A percentile compares a stretch with the other conserved stretches of the same genome.
Conservation (phyloP, 1,140 invertebrate genomes). For the Leptinotarsa texana region DNA sequence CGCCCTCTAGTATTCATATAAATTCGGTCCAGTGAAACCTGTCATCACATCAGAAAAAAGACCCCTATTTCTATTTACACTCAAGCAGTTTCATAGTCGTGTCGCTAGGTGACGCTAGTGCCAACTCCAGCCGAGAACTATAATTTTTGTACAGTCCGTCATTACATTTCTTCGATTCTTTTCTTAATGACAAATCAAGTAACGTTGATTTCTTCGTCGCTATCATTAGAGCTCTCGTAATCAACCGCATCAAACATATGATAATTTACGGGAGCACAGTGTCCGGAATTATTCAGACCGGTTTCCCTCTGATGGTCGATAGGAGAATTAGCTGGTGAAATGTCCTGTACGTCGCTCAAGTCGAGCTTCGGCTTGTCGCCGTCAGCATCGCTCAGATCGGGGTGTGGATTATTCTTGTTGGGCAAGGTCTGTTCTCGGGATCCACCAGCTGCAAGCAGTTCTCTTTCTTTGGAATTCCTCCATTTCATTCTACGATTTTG, state of each 20-base stretch:
- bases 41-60: too few species aligned
- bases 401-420: slow-evolving; percentile 96
- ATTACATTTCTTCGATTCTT: not conserved
- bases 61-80: too few species aligned
- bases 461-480: slow-evolving; percentile 96
- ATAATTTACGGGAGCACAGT: slow-evolving; percentile 36
- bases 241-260: slow-evolving; percentile 55
- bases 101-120: too few species aligned
- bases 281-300: slow-evolving; percentile 21
- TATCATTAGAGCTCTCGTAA: slow-evolving; percentile 72
- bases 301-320: slow-evolving; percentile 42
- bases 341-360: slow-evolving; percentile 57
- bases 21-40: too few species aligned
- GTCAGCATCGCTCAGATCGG: slow-evolving; percentile 90
- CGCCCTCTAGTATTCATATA: too few species aligned
- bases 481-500: slow-evolving; percentile 96
- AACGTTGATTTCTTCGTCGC: slow-evolving; percentile 80
- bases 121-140: too few species aligned
- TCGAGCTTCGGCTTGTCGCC: slow-evolving; percentile 71
- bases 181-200: slow-evolving; percentile 64
- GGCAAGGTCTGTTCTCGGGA: slow-evolving; percentile 93
- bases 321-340: slow-evolving; percentile 55
- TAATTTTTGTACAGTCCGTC: too few species aligned
- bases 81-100: too few species aligned
- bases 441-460: slow-evolving; percentile 88